Evolutionary conservation across 1,140 invertebrate genomes (phyloP).

Genomic region (Bombus sibiricus): DNA sequence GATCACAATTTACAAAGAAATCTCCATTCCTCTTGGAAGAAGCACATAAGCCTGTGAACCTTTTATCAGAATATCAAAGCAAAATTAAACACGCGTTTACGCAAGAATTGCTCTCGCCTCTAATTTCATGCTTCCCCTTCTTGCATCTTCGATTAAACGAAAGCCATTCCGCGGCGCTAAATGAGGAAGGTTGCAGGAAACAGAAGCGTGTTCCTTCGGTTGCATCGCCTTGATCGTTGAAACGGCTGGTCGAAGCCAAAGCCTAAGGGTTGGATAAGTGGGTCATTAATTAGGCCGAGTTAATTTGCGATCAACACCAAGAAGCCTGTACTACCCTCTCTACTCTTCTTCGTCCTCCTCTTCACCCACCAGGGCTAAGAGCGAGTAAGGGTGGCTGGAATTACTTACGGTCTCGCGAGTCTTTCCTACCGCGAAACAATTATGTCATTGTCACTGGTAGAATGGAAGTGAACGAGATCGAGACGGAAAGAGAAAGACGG

Average conservation of each 20-base stretch:
- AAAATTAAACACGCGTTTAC: background rate
- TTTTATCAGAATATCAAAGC: background rate
- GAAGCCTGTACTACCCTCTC: background rate
- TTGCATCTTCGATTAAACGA: too few species aligned
- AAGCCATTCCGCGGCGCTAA: background rate
- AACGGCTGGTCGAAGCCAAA: slow-evolving; percentile 7
- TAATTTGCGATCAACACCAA: slow-evolving; percentile 63
- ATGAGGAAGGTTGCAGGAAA: background rate
- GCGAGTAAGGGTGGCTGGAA: background rate
- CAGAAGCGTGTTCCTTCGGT: slow-evolving; percentile 13
- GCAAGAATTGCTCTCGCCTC: background rate
- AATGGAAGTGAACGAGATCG: background rate
- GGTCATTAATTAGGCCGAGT: slow-evolving; percentile 61
- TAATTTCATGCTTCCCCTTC: background rate
- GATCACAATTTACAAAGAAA: too few species aligned
- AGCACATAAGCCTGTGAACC: too few species aligned
- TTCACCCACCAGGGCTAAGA: too few species aligned
- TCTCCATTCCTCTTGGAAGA: too few species aligned
- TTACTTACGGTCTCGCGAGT: slow-evolving; percentile 40
- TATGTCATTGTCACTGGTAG: slow-evolving; percentile 18
- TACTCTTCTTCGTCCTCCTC: too few species aligned
- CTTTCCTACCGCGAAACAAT: slow-evolving; percentile 47
- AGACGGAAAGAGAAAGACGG: background rate
- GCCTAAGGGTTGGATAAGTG: slow-evolving; percentile 3
- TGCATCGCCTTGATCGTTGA: slow-evolving; percentile 39